Evolutionary conservation across 2,888 invertebrate genomes (phyloP), one percentile per base, ranked within the genome.

Genomic region (Clitarchus hookeri): DNA sequence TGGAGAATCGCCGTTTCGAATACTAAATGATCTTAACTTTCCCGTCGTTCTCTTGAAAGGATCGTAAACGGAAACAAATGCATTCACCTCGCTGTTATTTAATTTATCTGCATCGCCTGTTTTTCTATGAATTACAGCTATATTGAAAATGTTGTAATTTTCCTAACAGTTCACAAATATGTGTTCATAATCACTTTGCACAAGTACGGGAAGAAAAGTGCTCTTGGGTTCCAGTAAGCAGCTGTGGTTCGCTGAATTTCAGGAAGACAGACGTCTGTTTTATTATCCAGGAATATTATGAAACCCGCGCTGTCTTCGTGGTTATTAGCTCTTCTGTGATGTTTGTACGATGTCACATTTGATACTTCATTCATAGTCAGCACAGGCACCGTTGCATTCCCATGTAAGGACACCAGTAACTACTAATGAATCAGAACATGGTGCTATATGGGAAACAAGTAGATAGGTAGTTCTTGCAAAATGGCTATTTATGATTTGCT

Each of bases 191-290:
- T n/a, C n/a, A n/a, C 19, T 16, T 65, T 65, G 19, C n/a, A 23
- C 23, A n/a, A n/a, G n/a, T 65, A 65, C n/a, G 16, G 65, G 65
- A 65, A 65, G 65, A 65, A 65, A n/a, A 6, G n/a, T n/a, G 65
- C 65, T 65, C 65, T 65, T 65, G 65, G 65, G n/a, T 65, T 65
- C 65, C 65, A 65, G 65, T n/a, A 65, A 16, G 65, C 23, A 65
- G 65, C n/a, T 65, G 23, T 65, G 19, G 65, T 9, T 23, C 65
- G 16, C 23, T 23, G 19, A 6, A 65, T 65, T 65, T 23, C 65
- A 65, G 65, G 65, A 65, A 65, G 12, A 65, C 65, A 65, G 11
- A 23, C 19, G 8, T 23, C 8, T 23, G 65, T 19, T 8, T n/a
- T 8, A 19, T 65, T 65, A n/a, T 65, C 8, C 19, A 23, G 65